phyloP scores from a whole-genome alignment of 2,113 vertebrate genomes.

The Cryptoleucopteryx plumbea region DNA sequence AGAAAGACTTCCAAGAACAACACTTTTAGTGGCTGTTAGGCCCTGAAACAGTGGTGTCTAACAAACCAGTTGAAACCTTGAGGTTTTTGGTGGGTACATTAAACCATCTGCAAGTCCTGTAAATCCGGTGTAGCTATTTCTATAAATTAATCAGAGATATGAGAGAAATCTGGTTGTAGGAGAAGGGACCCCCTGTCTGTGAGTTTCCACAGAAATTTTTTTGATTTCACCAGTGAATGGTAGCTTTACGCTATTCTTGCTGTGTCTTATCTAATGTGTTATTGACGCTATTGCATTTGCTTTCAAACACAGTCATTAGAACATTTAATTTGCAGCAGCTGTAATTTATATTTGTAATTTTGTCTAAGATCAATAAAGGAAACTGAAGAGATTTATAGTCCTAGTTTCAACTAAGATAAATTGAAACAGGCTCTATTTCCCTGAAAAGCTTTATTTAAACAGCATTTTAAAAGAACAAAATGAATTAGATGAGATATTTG shows the following conservation, averaged over 20 bases:
- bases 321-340: conserved; percentile 65
- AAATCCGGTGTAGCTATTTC: not conserved
- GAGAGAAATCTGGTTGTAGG: not conserved
- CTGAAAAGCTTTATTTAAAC: conserved; percentile 55
- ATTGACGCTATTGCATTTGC: not conserved
- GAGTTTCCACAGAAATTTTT: not conserved
- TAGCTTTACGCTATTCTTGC: not conserved
- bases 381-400: conserved; percentile 53
- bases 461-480: conserved; percentile 48
- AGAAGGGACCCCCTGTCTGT: not conserved
- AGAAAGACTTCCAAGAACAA: not conserved
- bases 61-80: not conserved
- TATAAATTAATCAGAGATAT: not conserved
- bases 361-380: conserved; percentile 62
- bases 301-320: conserved; percentile 66
- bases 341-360: conserved; percentile 71
- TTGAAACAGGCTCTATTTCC: conserved; percentile 12
- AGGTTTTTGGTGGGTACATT: not conserved
- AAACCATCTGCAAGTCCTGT: not conserved
- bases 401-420: conserved; percentile 59
- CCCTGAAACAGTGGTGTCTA: not conserved
- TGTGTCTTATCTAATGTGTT: conserved; percentile 20
- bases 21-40: not conserved
- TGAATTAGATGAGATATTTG: conserved; percentile 51
- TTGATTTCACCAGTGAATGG: not conserved